Percentiles rank a stretch among this genome's conserved stretches.
Conservation (phyloP, 2,888 invertebrate genomes). For the Drosophila parthenogenetica region DNA sequence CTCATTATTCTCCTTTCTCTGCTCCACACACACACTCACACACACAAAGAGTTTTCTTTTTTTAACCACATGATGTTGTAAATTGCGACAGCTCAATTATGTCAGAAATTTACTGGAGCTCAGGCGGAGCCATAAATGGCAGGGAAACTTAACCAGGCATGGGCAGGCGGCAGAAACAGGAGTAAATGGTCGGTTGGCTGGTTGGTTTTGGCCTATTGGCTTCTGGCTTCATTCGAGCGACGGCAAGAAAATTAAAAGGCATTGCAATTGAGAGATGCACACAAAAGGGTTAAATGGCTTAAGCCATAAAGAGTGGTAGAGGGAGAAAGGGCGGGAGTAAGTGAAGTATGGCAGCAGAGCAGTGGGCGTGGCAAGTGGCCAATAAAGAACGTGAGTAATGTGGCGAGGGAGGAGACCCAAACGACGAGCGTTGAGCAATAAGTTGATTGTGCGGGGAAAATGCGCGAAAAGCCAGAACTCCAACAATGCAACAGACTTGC, state of each 20-base stretch:
- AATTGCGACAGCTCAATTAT: slow-evolving; percentile 72
- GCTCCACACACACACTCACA: not conserved
- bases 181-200: not conserved
- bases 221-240: slow-evolving; percentile 34
- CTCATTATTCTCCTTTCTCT: slow-evolving; percentile 40
- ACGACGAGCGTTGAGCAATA: slow-evolving; percentile 34
- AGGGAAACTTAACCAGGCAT: slow-evolving; percentile 34
- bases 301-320: slow-evolving; percentile 33
- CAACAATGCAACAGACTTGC: slow-evolving; percentile 16
- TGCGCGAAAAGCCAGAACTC: slow-evolving; percentile 23
- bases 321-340: slow-evolving; percentile 6
- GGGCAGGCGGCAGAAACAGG: not conserved
- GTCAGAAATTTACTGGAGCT: slow-evolving; percentile 65
- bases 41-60: not conserved
- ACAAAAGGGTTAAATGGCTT: slow-evolving; percentile 75
- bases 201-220: slow-evolving; percentile 33
- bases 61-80: slow-evolving; percentile 50
- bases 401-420: slow-evolving; percentile 23
- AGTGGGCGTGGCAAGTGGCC: slow-evolving; percentile 62
- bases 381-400: slow-evolving; percentile 76
- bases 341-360: too few relatives aligned
- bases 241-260: slow-evolving; percentile 70
- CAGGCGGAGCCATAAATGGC: slow-evolving; percentile 50
- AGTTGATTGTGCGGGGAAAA: slow-evolving; percentile 52
- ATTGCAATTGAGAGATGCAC: slow-evolving; percentile 58